Percentiles rank a stretch among this genome's conserved stretches.
These are phyloP conservation scores for Mixornis gularis DNA, from an alignment of 2,113 vertebrate genomes.

Conservation along the genomic window DNA sequence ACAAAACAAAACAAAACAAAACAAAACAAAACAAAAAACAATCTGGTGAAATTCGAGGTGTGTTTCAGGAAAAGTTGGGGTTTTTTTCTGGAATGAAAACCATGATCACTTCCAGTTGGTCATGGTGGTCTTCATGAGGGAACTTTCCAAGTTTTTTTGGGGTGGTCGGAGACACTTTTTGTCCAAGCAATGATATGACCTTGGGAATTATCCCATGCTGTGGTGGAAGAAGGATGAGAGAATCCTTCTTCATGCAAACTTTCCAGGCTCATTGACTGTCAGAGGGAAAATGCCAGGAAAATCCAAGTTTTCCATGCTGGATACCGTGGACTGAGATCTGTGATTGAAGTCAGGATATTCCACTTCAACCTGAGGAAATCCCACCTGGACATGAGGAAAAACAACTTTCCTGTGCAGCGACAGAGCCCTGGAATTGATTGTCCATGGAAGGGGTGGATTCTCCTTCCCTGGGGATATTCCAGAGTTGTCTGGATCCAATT, in stretches of 20 bases:
- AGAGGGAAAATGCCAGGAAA: not conserved
- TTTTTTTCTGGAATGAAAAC: too few species aligned
- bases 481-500: not conserved
- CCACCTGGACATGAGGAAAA: not conserved
- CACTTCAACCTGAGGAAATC: not conserved
- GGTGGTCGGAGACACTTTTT: not conserved
- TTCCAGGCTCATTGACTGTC: not conserved
- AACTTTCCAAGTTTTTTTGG: not conserved
- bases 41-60: not conserved
- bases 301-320: not conserved
- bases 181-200: fast-evolving
- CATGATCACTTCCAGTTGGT: not conserved
- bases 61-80: fast-evolving
- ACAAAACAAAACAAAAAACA: too few species aligned
- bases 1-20: too few species aligned
- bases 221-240: not conserved
- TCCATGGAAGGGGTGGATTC: fast-evolving
- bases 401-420: not conserved
- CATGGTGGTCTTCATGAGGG: fast-evolving
- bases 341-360: not conserved
- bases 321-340: fast-evolving
- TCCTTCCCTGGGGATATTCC: not conserved
- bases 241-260: not conserved
- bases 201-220: not conserved
- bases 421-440: not conserved